Percentiles rank a stretch among this genome's conserved stretches.
These are phyloP conservation scores for Nyleta sp. DNA, from an alignment of 2,888 invertebrate genomes.

Conservation along the genomic window DNA sequence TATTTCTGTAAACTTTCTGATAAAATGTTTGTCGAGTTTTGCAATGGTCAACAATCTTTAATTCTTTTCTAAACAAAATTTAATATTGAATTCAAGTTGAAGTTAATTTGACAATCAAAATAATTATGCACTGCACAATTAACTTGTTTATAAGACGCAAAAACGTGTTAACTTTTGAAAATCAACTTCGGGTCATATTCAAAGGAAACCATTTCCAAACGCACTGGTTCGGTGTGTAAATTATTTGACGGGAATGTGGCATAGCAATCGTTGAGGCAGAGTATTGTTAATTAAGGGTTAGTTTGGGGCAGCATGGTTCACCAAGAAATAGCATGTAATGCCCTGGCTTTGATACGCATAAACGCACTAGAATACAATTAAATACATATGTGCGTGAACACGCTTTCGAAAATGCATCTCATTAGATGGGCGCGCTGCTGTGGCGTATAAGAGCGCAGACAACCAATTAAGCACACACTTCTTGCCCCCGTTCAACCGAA, in stretches of 20 bases:
- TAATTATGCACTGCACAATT: no score
- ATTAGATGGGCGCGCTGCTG: slow-evolving; percentile 62
- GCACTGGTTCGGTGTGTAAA: slow-evolving; percentile 20
- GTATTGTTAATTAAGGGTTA: slow-evolving; percentile 77
- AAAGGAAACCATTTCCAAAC: no score
- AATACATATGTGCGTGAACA: slow-evolving; percentile 63
- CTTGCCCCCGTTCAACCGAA: slow-evolving; percentile 39
- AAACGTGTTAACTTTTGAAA: no score
- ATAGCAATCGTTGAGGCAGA: slow-evolving; percentile 74
- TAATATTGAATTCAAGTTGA: no score
- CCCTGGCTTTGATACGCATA: slow-evolving; percentile 59
- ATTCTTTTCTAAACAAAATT: no score
- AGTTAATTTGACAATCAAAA: no score
- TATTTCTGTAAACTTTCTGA: no score
- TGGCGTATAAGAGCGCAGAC: slow-evolving; percentile 33
- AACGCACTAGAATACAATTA: slow-evolving; percentile 60
- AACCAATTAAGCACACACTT: slow-evolving; percentile 56
- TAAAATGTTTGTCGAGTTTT: no score
- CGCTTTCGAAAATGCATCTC: slow-evolving; percentile 70
- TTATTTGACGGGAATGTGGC: slow-evolving; percentile 69
- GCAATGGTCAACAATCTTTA: no score
- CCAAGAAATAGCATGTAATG: slow-evolving; percentile 60
- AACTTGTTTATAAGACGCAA: no score
- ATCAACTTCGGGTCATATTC: no score
- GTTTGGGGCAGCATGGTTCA: slow-evolving; percentile 67